Evolutionary conservation across 2,888 invertebrate genomes (phyloP).

Genomic region (Andrena haemorrhoa): DNA sequence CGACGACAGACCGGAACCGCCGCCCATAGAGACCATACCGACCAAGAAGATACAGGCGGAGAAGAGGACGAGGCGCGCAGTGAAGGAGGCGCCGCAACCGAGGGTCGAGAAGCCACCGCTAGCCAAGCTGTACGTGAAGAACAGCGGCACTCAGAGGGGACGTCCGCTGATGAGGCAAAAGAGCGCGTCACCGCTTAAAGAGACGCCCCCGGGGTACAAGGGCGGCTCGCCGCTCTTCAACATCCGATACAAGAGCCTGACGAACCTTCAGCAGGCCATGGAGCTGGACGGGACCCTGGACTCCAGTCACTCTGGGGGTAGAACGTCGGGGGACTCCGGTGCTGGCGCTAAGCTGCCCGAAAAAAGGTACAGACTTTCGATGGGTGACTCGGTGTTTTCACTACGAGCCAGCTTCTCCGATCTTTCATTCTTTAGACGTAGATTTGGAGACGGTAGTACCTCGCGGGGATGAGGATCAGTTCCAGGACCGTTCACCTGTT

Average conservation of each 20-base stretch:
- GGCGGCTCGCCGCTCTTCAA: conserved; percentile 92
- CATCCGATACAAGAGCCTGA: conserved; percentile 88
- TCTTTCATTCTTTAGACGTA: too few relatives aligned
- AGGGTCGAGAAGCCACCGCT: conserved; percentile 87
- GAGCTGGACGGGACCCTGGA: conserved; percentile 93
- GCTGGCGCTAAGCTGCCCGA: conserved; percentile 92
- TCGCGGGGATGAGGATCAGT: too few relatives aligned
- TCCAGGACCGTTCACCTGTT: too few relatives aligned
- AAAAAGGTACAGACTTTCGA: conserved; percentile 86
- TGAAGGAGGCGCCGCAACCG: conserved; percentile 87
- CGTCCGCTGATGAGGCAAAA: conserved; percentile 90
- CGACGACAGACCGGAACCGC: conserved; percentile 93
- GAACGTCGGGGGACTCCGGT: conserved; percentile 94
- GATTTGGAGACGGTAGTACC: too few relatives aligned
- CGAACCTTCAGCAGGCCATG: conserved; percentile 90
- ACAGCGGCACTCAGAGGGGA: conserved; percentile 88
- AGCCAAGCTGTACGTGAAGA: conserved; percentile 92
- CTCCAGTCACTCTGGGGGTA: conserved; percentile 95
- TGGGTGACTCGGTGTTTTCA: background rate
- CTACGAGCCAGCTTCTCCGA: too few relatives aligned
- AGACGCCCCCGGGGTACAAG: conserved; percentile 89
- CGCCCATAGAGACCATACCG: conserved; percentile 96
- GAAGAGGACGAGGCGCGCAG: conserved; percentile 90
- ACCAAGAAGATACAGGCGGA: conserved; percentile 92
- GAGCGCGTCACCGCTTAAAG: conserved; percentile 90